Evolutionary conservation across 2,888 invertebrate genomes (phyloP).

Genomic region (Leucozona laternaria): DNA sequence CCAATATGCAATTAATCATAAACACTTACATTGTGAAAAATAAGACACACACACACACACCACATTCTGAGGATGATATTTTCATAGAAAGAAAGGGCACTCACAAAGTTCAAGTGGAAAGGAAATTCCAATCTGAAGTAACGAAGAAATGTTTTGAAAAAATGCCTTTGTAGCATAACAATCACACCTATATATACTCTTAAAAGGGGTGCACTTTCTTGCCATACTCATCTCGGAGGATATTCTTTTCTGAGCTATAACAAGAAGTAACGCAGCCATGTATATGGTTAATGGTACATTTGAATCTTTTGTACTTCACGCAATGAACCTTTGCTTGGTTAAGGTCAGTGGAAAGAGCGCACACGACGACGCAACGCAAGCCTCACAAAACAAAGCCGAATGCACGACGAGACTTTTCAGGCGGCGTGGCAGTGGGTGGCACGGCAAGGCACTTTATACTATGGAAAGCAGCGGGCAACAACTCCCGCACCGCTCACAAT

Average conservation of each 20-base stretch:
- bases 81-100: neutral
- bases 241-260: neutral
- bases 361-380: neutral
- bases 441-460: neutral
- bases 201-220: neutral
- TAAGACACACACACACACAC: neutral
- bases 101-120: neutral
- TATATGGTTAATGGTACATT: neutral
- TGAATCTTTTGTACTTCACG: constrained; percentile 37
- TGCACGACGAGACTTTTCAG: neutral
- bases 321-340: constrained; percentile 64
- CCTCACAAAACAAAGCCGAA: neutral
- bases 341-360: constrained; percentile 60
- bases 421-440: neutral
- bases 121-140: neutral
- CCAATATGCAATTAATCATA: constrained; percentile 69
- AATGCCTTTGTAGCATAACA: neutral
- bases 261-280: neutral
- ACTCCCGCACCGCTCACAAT: constrained; percentile 15
- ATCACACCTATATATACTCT: neutral
- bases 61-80: neutral
- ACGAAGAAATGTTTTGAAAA: neutral
- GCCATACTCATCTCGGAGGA: neutral
- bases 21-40: neutral
- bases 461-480: constrained; percentile 1